A percentile compares a stretch with the other conserved stretches of the same genome.
Conservation (phyloP, 2,113 vertebrate genomes). For the Xyrauchen texanus region DNA sequence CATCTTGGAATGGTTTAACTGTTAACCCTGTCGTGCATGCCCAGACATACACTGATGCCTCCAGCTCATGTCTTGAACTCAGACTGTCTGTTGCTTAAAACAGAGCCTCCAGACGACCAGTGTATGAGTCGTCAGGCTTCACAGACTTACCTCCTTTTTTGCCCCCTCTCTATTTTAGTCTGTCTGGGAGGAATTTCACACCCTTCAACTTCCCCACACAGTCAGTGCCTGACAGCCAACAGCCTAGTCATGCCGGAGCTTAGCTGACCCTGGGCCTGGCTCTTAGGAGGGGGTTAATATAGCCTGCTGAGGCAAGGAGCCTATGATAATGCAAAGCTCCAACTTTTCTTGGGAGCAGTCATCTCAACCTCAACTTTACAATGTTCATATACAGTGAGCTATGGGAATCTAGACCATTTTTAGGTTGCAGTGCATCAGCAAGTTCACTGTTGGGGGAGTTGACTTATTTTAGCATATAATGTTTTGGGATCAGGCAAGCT, state of each 20-base stretch:
- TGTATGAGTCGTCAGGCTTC: slow-evolving; percentile 1
- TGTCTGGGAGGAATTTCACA: slow-evolving; percentile 12
- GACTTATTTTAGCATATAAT: slow-evolving; percentile 22
- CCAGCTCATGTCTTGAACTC: slow-evolving; percentile 9
- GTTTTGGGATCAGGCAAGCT: no score
- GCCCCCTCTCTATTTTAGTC: background rate
- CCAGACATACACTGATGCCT: slow-evolving; percentile 24
- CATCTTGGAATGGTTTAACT: slow-evolving; percentile 35
- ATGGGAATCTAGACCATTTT: background rate
- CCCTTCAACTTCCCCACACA: background rate
- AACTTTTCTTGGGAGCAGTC: slow-evolving; percentile 1
- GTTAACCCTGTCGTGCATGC: slow-evolving; percentile 11
- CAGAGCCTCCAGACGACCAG: slow-evolving; percentile 13
- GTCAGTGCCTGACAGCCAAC: slow-evolving; percentile 10
- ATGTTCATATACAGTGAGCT: background rate
- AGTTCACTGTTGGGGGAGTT: slow-evolving; percentile 10
- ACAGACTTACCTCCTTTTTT: slow-evolving; percentile 27
- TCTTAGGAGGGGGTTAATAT: slow-evolving; percentile 44
- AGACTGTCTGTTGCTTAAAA: slow-evolving; percentile 11
- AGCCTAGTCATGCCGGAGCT: slow-evolving; percentile 42
- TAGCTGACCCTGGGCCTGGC: slow-evolving; percentile 50
- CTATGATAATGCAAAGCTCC: slow-evolving; percentile 40
- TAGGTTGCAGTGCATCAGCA: slow-evolving; percentile 21
- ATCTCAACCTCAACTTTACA: background rate
- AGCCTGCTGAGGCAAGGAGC: slow-evolving; percentile 41